Conservation (phyloP, 2,113 vertebrate genomes). For the Aythya baeri region DNA sequence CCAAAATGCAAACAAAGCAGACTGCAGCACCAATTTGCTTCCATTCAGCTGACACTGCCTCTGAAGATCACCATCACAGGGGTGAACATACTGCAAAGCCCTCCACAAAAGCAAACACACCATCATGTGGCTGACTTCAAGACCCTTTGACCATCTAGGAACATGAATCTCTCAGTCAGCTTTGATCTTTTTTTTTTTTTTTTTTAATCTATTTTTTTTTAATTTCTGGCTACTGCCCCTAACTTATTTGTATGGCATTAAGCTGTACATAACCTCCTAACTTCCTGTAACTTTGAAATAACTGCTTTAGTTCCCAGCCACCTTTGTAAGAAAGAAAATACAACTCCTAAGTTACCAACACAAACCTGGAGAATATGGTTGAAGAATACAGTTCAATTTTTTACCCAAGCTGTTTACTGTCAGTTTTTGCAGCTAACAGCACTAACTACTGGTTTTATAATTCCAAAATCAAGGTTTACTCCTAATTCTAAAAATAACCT, state of each 20-base stretch:
- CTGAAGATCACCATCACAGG: fast-evolving
- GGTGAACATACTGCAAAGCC: fast-evolving
- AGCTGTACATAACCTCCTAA: background rate
- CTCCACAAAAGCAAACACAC: fast-evolving
- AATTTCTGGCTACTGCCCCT: no score
- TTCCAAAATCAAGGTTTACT: background rate
- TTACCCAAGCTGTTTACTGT: fast-evolving
- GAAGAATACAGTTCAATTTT: fast-evolving
- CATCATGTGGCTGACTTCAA: fast-evolving
- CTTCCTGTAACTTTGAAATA: fast-evolving
- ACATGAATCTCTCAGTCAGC: fast-evolving
- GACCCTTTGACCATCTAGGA: fast-evolving
- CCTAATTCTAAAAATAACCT: background rate
- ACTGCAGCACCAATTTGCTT: fast-evolving
- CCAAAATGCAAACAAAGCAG: fast-evolving
- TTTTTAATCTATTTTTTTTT: no score
- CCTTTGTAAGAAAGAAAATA: background rate
- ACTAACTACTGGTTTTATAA: background rate
- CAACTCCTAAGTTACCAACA: background rate
- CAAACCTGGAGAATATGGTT: no score
- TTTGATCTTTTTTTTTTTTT: no score
- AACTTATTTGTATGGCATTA: fast-evolving
- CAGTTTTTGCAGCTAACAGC: fast-evolving
- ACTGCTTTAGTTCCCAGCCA: background rate
- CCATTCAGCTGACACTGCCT: background rate